Evolutionary conservation across 2,113 vertebrate species (phyloP).

Genomic region (Corythaeola cristata): DNA sequence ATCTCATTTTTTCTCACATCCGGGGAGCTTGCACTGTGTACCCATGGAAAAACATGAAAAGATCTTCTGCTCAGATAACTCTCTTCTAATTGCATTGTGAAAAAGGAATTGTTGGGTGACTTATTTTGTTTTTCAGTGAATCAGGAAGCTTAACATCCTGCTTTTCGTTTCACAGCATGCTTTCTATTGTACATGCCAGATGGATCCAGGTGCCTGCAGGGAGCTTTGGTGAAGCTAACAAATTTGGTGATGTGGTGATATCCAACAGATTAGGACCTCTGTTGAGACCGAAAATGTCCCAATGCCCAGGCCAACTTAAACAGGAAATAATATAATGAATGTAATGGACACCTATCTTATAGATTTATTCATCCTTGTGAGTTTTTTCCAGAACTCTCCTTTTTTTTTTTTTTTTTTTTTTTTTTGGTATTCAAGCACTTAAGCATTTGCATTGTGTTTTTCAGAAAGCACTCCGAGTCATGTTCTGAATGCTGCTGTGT

Average conservation of each 20-base stretch:
- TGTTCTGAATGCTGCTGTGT: background rate
- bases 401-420: background rate
- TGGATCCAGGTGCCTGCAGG: background rate
- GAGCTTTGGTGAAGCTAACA: background rate
- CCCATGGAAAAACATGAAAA: background rate
- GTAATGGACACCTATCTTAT: no score
- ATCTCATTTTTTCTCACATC: background rate
- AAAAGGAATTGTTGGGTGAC: background rate
- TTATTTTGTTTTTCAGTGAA: background rate
- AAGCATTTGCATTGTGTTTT: background rate
- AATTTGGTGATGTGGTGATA: background rate
- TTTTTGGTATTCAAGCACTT: background rate
- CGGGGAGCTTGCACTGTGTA: background rate
- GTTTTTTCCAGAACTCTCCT: background rate
- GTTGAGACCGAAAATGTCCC: background rate
- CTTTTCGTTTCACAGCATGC: background rate
- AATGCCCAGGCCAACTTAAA: background rate
- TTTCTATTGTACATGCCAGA: background rate
- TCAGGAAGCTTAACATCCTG: background rate
- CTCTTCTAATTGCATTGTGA: background rate
- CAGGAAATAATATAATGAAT: background rate
- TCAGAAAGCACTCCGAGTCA: slow-evolving; percentile 2
- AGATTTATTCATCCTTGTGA: background rate
- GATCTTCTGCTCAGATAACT: background rate
- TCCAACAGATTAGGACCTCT: background rate